Base-by-base conservation (phyloP, 2,888 invertebrate genomes). In the Drosophila lutescens region DNA sequence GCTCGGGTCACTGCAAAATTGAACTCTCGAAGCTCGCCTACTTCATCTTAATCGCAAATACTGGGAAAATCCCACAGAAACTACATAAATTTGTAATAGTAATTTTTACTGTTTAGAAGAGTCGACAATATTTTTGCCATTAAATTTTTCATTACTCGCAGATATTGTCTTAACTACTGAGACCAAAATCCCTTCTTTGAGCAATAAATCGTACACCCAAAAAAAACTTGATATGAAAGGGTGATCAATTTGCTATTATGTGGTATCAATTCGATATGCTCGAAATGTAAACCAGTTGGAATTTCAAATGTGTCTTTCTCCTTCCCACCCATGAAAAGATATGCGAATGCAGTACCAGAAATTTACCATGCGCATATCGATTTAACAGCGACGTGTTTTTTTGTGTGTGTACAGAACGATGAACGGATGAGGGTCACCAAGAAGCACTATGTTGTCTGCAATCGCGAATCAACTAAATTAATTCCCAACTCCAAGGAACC, bases 381-480 rank as follows among this genome's bases (percentile, higher is more conserved):
- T n/a, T n/a, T n/a, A n/a, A n/a, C n/a, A n/a, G n/a, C n/a, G n/a
- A n/a, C n/a, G n/a, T n/a, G n/a, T n/a, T n/a, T n/a, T n/a, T n/a
- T n/a, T n/a, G n/a, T n/a, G n/a, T 20, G 20, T n/a, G 8, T 7
- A 20, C 23, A 5, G 26, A 26, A n/a, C 13, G 38, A 38, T 17
- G 15, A 57, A n/a, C 38, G 38, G 17, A 30, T 58, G 17, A 12
- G 17, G 40, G 15, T 9, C 30, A 40, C 36, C 10, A n/a, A 20
- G n/a, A 17, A 20, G 20, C 20, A 20, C 20, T 23, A 47, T 47
- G 30, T 44, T 12, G 8, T 10, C 41, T 26, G 15, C 46, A 67
- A 84, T 78, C 80, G 84, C 71, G 86, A 81, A 80, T 84, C 71
- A 76, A 72, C 69, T 74, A 85, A 82, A 79, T 80, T 65, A 85